Evolutionary conservation across 2,113 vertebrate species (phyloP).

Genomic region (Phrynocephalus versicolor): DNA sequence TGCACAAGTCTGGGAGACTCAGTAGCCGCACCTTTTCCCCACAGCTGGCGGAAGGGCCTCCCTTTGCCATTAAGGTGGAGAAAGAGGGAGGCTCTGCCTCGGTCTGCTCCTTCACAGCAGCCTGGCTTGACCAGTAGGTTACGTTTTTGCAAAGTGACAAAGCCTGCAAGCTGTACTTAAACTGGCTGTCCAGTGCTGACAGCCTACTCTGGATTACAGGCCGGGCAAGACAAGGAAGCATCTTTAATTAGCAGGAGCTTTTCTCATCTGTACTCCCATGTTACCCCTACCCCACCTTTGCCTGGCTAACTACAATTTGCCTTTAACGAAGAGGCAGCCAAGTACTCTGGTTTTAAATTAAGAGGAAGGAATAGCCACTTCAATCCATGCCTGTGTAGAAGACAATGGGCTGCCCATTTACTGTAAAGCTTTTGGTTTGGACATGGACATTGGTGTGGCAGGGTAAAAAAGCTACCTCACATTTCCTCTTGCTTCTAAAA

Average conservation of each 20-base stretch:
- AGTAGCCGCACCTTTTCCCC: conserved; percentile 11
- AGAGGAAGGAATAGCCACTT: neutral
- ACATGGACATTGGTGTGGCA: no score
- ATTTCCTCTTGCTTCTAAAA: neutral
- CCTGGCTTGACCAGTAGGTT: conserved; percentile 2
- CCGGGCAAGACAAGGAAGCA: conserved; percentile 37
- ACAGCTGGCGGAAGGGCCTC: neutral
- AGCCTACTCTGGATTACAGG: neutral
- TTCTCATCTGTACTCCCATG: conserved; percentile 36
- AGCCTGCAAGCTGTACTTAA: neutral
- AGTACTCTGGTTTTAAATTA: conserved; percentile 57
- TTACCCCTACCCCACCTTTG: conserved; percentile 52
- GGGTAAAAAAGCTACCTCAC: neutral
- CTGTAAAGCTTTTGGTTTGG: no score
- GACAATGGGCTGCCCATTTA: no score
- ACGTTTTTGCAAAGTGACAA: conserved; percentile 6
- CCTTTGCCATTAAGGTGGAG: conserved; percentile 9
- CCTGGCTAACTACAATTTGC: conserved; percentile 56
- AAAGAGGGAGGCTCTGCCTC: neutral
- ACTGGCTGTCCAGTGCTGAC: conserved; percentile 38
- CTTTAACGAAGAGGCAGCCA: conserved; percentile 63
- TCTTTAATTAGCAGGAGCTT: conserved; percentile 34
- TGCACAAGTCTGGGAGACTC: neutral
- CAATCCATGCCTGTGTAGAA: neutral
- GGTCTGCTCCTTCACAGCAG: neutral